A percentile compares a stretch with the other conserved stretches of the same genome.
Conservation (phyloP, 2,888 invertebrate species). For the Brachycybe producta region DNA sequence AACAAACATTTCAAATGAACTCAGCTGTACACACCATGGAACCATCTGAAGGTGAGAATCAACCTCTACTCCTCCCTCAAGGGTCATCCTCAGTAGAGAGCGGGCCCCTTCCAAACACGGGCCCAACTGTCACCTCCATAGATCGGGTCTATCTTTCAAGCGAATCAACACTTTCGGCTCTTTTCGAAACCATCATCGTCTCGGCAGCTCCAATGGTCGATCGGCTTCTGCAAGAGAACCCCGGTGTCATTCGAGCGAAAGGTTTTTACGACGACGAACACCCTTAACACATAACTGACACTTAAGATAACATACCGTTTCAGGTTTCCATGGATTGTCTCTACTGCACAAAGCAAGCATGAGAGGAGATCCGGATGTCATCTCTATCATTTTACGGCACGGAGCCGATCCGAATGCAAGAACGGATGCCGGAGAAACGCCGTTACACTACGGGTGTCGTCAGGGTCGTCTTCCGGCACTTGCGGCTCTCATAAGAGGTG, state of each 20-base stretch:
- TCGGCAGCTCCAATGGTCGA: neutral
- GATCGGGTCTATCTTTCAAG: neutral
- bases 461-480: constrained; percentile 3
- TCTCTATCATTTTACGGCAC: neutral
- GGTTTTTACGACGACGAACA: neutral
- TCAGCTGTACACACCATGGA: too few species aligned
- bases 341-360: constrained; percentile 8
- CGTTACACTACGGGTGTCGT: constrained; percentile 12
- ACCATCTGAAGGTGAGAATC: too few species aligned
- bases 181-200: constrained; percentile 8
- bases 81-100: too few species aligned
- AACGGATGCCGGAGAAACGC: constrained; percentile 11
- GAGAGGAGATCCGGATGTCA: constrained; percentile 6
- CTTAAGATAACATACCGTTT: neutral
- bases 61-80: too few species aligned
- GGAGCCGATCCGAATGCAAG: constrained; percentile 8
- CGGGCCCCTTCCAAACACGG: too few species aligned
- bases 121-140: too few species aligned
- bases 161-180: neutral
- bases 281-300: neutral
- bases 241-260: neutral
- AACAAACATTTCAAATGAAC: too few species aligned
- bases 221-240: neutral
- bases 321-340: constrained; percentile 13
- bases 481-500: neutral